phyloP scores from a whole-genome alignment of 2,888 invertebrate genomes.

The Unio pictorum region DNA sequence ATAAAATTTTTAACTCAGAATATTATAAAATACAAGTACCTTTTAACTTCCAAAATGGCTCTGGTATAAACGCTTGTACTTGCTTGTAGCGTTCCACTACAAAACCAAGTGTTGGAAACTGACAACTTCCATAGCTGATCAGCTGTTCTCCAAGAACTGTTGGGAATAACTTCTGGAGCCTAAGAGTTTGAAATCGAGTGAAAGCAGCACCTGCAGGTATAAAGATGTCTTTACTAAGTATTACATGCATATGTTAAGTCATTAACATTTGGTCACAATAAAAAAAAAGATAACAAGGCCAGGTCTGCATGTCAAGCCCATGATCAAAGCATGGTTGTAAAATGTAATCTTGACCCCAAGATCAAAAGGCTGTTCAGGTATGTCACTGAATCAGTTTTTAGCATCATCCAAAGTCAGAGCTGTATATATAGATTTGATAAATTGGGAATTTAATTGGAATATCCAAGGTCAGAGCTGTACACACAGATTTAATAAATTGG shows the following conservation, averaged over 20 bases:
- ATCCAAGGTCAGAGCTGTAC: too few species aligned
- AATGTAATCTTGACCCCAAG: background rate
- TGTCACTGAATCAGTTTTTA: too few species aligned
- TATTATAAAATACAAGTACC: slow-evolving; percentile 46
- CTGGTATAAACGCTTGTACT: slow-evolving; percentile 89
- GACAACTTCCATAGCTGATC: slow-evolving; percentile 98
- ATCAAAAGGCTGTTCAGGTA: background rate
- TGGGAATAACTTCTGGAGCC: slow-evolving; percentile 80
- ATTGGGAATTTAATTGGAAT: too few species aligned
- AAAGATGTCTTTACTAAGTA: background rate
- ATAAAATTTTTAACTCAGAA: background rate
- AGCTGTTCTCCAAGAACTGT: slow-evolving; percentile 78
- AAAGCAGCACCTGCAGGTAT: slow-evolving; percentile 88
- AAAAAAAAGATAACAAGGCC: background rate
- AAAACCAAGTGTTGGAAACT: slow-evolving; percentile 99
- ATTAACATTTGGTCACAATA: background rate
- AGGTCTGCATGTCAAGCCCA: background rate
- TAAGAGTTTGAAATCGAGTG: slow-evolving; percentile 95
- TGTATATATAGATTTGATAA: too few species aligned
- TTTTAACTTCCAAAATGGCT: slow-evolving; percentile 94
- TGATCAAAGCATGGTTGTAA: background rate
- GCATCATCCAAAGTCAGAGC: too few species aligned
- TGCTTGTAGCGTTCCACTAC: slow-evolving; percentile 98
- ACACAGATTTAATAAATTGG: background rate
- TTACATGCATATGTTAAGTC: background rate